Base-by-base conservation (phyloP, 2,113 vertebrate genomes). In the Chamaetylas fuelleborni region DNA sequence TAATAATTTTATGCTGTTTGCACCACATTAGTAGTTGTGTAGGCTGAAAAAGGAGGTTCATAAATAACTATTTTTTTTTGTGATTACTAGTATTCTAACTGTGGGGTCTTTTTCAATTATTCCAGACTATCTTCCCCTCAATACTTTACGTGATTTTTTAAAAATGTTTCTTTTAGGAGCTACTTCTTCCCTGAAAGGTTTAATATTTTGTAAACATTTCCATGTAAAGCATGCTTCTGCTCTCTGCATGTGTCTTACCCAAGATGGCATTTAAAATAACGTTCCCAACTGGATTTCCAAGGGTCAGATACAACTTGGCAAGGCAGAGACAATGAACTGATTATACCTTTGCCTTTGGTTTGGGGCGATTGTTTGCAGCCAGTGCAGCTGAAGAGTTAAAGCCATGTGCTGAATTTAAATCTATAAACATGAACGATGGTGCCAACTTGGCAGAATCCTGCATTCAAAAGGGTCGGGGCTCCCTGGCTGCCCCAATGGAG, bases 371-470 rank as follows among this genome's bases (percentile, higher is more conserved):
- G 90, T 97, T 96, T 97, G 90, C 92, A 95, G 94, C 77, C 90
- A 92, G 89, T 48, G 94, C 94, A 96, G 96, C 95, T 97, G 96
- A 97, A 97, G 95, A 96, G 96, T 96, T 96, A 96, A 95, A 97
- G 95, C 93, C 96, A 96, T 85, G 95, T 95, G 94, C 94, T 97
- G 97, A 96, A 97, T 97, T 95, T 96, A 83, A 97, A 97, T 97
- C 95, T 62, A 82, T 86, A 95, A 96, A 95, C 94, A 95, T 84
- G 93, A 95, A 95, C 48, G 76, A 62, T 61, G 88, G 95, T 96
- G 96, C 96, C 97, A 97, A 96, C 61, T 96, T 96, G 96, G 96
- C 96, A 97, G 1, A 74, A 11, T 67, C 29, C 10, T 73, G 85
- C 93, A 88, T 94, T 97, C 78, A 92, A 47, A 92, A 74, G 64